Evolutionary conservation across 2,113 vertebrate species (phyloP).

Genomic region (Mirza zaza): DNA sequence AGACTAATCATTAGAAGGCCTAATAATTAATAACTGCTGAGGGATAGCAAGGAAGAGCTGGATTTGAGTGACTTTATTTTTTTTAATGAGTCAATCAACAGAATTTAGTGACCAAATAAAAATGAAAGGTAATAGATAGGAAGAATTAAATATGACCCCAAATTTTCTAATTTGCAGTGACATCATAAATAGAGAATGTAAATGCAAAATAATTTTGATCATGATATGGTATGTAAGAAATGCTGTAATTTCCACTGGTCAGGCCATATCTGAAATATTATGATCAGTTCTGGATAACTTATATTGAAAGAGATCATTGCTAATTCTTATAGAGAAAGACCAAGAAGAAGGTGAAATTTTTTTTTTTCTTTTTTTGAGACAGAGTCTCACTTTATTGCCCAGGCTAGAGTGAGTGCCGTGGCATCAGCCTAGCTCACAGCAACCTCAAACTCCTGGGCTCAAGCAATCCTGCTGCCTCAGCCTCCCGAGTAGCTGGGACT

Average conservation of each 20-base stretch:
- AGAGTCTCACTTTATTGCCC: no score
- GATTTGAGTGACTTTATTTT: background rate
- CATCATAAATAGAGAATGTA: background rate
- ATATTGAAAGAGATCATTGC: background rate
- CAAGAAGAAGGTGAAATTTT: background rate
- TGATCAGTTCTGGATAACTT: background rate
- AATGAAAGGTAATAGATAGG: background rate
- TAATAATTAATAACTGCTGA: background rate
- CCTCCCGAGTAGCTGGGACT: no score
- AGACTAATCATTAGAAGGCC: background rate
- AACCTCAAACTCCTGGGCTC: no score
- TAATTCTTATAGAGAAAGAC: slow-evolving; percentile 17
- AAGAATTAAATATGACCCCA: background rate
- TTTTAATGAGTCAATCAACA: background rate
- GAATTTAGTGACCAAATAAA: slow-evolving; percentile 3
- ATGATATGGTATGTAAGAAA: background rate
- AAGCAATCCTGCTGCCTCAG: no score
- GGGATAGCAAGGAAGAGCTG: background rate
- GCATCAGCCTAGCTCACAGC: no score
- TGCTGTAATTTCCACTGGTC: background rate
- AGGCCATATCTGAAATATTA: background rate
- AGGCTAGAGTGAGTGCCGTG: no score
- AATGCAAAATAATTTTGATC: background rate
- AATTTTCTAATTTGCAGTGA: background rate
- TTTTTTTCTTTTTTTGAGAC: no score